Evolutionary conservation across 2,888 invertebrate genomes (phyloP).

Genomic region (Pandemis heparana): DNA sequence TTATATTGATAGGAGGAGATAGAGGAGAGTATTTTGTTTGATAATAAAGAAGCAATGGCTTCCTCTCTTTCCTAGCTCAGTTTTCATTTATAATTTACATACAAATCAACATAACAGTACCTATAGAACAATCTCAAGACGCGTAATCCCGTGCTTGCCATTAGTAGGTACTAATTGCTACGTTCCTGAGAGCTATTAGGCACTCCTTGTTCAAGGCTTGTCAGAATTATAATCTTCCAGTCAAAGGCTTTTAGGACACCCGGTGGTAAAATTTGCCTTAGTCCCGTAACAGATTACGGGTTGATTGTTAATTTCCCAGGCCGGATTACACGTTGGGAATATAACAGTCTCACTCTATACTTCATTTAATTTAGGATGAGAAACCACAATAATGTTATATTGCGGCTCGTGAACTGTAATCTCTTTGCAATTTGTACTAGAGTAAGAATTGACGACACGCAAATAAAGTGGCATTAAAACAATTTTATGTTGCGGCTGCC

Average conservation of each 20-base stretch:
- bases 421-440: too few relatives aligned
- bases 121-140: not conserved
- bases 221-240: conserved; percentile 24
- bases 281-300: conserved; percentile 24
- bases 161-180: not conserved
- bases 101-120: not conserved
- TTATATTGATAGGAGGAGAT: too few relatives aligned
- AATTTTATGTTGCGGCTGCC: too few relatives aligned
- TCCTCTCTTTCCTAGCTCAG: not conserved
- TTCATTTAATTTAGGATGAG: too few relatives aligned
- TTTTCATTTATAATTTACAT: not conserved
- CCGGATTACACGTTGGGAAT: conserved; percentile 7
- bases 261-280: conserved; percentile 16
- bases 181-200: not conserved
- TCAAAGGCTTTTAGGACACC: conserved; percentile 18
- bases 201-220: conserved; percentile 13
- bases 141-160: not conserved
- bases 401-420: too few relatives aligned
- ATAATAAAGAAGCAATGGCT: too few relatives aligned
- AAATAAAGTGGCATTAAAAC: too few relatives aligned
- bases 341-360: conserved; percentile 6
- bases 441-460: too few relatives aligned
- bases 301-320: conserved; percentile 31
- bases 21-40: too few relatives aligned
- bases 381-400: too few relatives aligned